Percentiles rank a stretch among this genome's conserved stretches.
Evolutionary conservation across 2,797 vertebrate genomes (phyloP).

Genomic region (Myiotriccus ornatus): DNA sequence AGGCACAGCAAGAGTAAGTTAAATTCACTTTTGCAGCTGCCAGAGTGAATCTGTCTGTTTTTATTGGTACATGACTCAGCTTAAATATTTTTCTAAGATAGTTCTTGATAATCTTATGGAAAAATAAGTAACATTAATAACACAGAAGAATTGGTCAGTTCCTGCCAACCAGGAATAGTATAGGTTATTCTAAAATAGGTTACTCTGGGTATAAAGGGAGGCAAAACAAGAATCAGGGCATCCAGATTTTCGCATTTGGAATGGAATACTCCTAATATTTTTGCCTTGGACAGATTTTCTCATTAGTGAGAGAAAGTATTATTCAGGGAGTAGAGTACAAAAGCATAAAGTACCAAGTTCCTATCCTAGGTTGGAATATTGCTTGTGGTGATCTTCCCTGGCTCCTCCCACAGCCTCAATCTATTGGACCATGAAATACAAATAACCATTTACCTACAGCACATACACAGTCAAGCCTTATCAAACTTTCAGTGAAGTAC

Average conservation of each 20-base stretch:
- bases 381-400: not conserved
- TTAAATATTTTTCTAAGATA: constrained; percentile 43
- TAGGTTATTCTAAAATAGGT: no score
- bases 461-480: not conserved
- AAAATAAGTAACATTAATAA: not conserved
- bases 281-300: not conserved
- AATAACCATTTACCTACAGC: not conserved
- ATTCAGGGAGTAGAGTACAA: not conserved
- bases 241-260: not conserved
- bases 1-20: constrained; percentile 10
- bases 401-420: not conserved
- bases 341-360: not conserved
- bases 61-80: constrained; percentile 47
- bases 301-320: not conserved
- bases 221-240: not conserved
- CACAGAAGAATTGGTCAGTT: not conserved
- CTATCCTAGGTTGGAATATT: not conserved
- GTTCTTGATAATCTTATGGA: not conserved
- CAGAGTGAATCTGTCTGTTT: constrained; percentile 38
- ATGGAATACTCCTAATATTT: not conserved
- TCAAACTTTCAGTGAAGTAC: not conserved
- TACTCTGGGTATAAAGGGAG: not conserved
- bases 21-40: constrained; percentile 27
- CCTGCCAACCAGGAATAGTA: not conserved
- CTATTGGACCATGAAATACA: not conserved